phyloP scores from a whole-genome alignment of 2,797 vertebrate species.

The Centroberyx gerrardi region DNA sequence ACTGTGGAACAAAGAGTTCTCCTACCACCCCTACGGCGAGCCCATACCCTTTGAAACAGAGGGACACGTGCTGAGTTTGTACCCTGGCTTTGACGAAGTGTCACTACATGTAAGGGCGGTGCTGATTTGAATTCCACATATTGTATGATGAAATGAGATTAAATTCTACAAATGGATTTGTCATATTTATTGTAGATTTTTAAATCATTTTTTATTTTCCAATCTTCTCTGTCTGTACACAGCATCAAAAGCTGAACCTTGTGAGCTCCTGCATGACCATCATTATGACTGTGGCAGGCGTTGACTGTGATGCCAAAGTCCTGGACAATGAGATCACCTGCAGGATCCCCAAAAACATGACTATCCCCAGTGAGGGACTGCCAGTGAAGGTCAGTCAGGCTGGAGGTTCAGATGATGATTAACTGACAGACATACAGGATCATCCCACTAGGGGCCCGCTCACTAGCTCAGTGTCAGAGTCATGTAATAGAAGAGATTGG shows the following conservation, averaged over 20 bases:
- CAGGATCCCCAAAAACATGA: constrained; percentile 88
- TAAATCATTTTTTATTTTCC: background rate
- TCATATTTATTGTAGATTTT: background rate
- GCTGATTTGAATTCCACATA: background rate
- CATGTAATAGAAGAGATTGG: no score
- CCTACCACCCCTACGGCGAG: constrained; percentile 86
- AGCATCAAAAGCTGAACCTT: constrained; percentile 90
- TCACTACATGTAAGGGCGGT: constrained; percentile 87
- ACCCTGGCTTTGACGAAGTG: constrained; percentile 87
- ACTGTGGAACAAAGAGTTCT: constrained; percentile 84
- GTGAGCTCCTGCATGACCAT: constrained; percentile 91
- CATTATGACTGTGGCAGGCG: constrained; percentile 89
- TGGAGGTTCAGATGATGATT: constrained; percentile 5
- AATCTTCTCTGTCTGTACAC: constrained; percentile 29
- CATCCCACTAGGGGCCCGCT: no score
- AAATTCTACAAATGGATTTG: background rate
- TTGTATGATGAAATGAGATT: no score
- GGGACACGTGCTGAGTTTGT: constrained; percentile 80
- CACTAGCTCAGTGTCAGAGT: no score
- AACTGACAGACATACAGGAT: background rate
- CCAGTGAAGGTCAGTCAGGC: constrained; percentile 86
- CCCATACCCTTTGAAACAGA: constrained; percentile 84
- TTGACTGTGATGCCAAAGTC: constrained; percentile 89
- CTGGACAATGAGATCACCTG: constrained; percentile 93
- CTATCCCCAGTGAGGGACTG: constrained; percentile 82